Base-by-base conservation (phyloP, 2,888 invertebrate genomes). In the Sinotaia quadrata region DNA sequence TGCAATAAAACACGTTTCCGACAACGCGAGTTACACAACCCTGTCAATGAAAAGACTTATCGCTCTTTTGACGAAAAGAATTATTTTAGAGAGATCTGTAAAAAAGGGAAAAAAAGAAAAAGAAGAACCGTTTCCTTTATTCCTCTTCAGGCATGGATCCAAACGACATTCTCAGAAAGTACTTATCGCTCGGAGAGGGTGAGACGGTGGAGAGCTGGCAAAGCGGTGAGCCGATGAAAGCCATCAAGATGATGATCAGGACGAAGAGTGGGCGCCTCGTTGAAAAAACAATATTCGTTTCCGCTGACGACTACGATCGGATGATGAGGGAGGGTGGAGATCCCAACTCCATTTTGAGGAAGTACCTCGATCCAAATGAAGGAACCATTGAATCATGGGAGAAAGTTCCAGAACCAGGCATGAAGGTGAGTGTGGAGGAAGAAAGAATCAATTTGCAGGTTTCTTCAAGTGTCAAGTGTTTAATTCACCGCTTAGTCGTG, bases 251-350 rank as follows among this genome's bases (percentile, higher is more conserved):
- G 41, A 81, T 79, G 58, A 77, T 84, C 21, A 51, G 87, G 61
- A 87, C 87, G n/a, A 87, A 87, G 74, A 87, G 87, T 75, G 87
- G 87, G 3, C 73, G 84, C 12, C 77, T 87, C 47, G 81, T 87
- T 34, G 87, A 87, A 75, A 85, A 86, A 73, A 87, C 85, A 7
- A 80, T 87, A 49, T 79, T 83, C 74, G 81, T 87, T 33, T 80
- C 83, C 7, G 83, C 85, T 34, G 87, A 87, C 61, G 87, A 87
- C 71, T 87, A 85, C 66, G 84, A 87, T 37, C 78, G 80, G 67
- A 69, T 87, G 57, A 83, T 80, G 73, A 78, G 78, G 56, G 84
- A 82, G 5, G 84, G 85, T 2, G 80, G 75, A 0, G 84, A 85
- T 67, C 76, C 82, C 36, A 77, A 77, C 33, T 81, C 82, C 33